Base-by-base conservation (phyloP, 1,140 invertebrate genomes). In the Ostrea edulis region DNA sequence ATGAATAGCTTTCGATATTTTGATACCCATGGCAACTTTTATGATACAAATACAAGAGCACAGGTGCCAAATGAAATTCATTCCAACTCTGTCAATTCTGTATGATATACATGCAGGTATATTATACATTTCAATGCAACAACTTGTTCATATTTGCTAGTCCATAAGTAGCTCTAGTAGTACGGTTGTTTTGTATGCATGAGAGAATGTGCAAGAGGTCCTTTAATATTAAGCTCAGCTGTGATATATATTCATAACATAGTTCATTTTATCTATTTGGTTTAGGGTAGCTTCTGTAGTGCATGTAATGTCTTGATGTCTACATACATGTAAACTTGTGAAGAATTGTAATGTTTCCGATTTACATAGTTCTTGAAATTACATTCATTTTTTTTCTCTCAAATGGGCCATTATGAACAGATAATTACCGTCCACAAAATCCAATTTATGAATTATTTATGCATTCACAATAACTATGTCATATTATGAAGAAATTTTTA, bases 81-180 rank as follows among this genome's bases (percentile, higher is more conserved):
- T 5, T 17, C 17, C n/a, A 2, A 62, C 55, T 62, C 14, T 20
- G n/a, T n/a, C 2, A 20, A 62, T 55, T 17, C 14, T 44, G 35
- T 1, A 44, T 44, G 35, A 44, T 5, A 44, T 44, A 44, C 35
- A 44, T 2, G 35, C 35, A 44, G 35, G 5, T 44, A 5, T 5
- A 44, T 44, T 44, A 44, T 44, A 44, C 1, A 62, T n/a, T 5
- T 20, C 12, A 20, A 62, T 62, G 29, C 29, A 8, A 25, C 25
- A 77, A 77, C 68, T 77, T 22, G 68, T 77, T 77, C 68, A 29
- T 77, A 44, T 29, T 29, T 29, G 68, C 68, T 77, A 77, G 68
- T 77, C 68, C 68, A 29, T 35, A 29, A 77, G 14, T 35, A 77
- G 25, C 29, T 29, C 8, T 29, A 11, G 29, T 29, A 77, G 29